Evolutionary conservation across 2,888 invertebrate species (phyloP).

Genomic region (Trypoxylon attenuatum): DNA sequence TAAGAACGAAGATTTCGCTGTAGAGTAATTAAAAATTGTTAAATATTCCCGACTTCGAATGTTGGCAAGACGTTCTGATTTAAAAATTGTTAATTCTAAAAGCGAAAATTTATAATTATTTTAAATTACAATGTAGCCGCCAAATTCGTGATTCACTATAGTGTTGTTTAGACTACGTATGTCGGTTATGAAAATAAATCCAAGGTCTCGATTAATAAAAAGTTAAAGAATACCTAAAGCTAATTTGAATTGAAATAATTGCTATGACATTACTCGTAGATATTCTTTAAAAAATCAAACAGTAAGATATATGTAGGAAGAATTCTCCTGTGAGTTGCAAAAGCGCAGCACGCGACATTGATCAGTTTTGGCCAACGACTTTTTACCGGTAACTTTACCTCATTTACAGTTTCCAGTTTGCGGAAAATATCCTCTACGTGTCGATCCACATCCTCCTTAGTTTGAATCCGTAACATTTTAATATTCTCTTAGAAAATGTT

Average conservation of each 20-base stretch:
- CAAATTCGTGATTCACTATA: slow-evolving; percentile 9
- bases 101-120: not conserved
- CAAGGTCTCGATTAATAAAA: slow-evolving; percentile 25
- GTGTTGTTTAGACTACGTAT: slow-evolving; percentile 16
- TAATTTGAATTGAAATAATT: no score
- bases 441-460: slow-evolving; percentile 87
- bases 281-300: no score
- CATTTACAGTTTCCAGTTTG: slow-evolving; percentile 83
- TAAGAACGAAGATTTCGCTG: slow-evolving; percentile 86
- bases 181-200: slow-evolving; percentile 19
- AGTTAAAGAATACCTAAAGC: slow-evolving; percentile 3
- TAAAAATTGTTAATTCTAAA: not conserved
- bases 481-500: not conserved
- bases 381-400: slow-evolving; percentile 78
- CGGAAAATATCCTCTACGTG: slow-evolving; percentile 85
- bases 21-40: no score
- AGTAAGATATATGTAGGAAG: no score
- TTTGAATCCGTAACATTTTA: slow-evolving; percentile 84
- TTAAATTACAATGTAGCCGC: no score
- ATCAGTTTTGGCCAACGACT: slow-evolving; percentile 15
- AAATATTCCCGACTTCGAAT: no score
- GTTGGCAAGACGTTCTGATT: slow-evolving; percentile 31
- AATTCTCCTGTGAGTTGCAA: no score
- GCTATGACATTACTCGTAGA: no score
- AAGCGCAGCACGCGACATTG: not conserved